Conservation (phyloP, 1,140 invertebrate genomes). For the Holotrichia oblita region DNA sequence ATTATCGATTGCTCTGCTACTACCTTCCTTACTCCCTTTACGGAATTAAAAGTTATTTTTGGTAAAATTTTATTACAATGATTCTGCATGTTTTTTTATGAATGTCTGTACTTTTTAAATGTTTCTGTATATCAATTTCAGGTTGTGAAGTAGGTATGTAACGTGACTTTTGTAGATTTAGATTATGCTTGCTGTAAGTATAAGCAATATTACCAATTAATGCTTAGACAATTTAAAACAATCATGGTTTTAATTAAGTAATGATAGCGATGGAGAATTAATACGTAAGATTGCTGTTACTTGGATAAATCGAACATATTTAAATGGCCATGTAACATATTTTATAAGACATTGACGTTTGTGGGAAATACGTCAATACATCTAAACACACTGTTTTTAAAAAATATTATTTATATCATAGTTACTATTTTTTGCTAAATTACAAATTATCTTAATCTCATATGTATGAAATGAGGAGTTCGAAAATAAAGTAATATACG, state of each 20-base stretch:
- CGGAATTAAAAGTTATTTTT: conserved; percentile 10
- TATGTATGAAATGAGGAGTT: neutral
- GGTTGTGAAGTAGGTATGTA: conserved; percentile 50
- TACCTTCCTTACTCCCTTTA: neutral
- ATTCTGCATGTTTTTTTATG: conserved; percentile 28
- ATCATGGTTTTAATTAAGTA: neutral
- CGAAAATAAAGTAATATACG: neutral
- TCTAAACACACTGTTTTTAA: no score
- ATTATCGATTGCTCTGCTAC: neutral
- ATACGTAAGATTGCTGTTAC: conserved; percentile 7
- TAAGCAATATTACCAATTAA: conserved; percentile 20
- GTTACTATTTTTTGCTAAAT: no score
- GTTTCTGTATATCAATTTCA: conserved; percentile 46
- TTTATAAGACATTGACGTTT: neutral
- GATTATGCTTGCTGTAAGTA: conserved; percentile 28
- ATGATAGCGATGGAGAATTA: neutral
- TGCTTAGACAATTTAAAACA: neutral
- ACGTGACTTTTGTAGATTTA: conserved; percentile 41
- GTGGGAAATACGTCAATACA: conserved; percentile 6
- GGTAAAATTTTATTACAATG: neutral
- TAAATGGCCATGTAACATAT: neutral
- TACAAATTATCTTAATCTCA: no score
- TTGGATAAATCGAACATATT: neutral
- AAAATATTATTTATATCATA: no score
- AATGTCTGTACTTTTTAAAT: conserved; percentile 23